Base-by-base conservation (phyloP, 2,113 vertebrate genomes). In the Cryptotis parvus region DNA sequence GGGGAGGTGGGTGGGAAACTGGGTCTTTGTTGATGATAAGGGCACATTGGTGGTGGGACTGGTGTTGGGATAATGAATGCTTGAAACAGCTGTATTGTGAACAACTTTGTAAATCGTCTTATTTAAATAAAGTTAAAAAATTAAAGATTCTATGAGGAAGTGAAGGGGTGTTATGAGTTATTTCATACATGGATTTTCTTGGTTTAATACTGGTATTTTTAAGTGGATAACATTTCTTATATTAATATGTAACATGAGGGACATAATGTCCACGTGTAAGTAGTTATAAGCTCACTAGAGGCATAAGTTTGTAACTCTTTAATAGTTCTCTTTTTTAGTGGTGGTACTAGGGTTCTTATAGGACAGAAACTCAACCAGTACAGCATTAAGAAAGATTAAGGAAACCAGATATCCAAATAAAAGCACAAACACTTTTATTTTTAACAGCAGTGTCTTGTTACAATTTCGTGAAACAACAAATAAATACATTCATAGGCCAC, bases 401-500 rank as follows among this genome's bases (percentile, higher is more conserved):
- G 68, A 87, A 96, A 79, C 63, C 12, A 90, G 41, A 70, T 70
- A 39, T 73, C 16, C 52, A 63, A 55, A 52, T 79, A 95, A 92
- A 65, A 92, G 39, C 94, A 94, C 90, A 96, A 89, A 94, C 35
- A 88, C 35, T 98, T 96, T 99, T 99, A 98, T 98, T 98, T 89
- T 98, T 97, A 98, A 98, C 97, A 98, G 98, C 98, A 98, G 98
- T 98, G 98, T 98, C 98, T 98, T 97, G 98, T 98, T 98, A 99
- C 98, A 99, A 97, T 96, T 97, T 98, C 98, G 97, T 98, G 97
- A 98, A 96, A 98, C 88, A 86, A 94, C 96, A 97, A 97, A 95
- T 91, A 96, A 95, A 98, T 99, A 99, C 99, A 99, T 99, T 99
- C 98, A 98, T 98, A 97, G 98, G 98, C 97, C 98, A 97, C 96